These are phyloP conservation scores for Grapholita molesta DNA, from an alignment of 1,140 invertebrate species.

Conservation along the genomic window DNA sequence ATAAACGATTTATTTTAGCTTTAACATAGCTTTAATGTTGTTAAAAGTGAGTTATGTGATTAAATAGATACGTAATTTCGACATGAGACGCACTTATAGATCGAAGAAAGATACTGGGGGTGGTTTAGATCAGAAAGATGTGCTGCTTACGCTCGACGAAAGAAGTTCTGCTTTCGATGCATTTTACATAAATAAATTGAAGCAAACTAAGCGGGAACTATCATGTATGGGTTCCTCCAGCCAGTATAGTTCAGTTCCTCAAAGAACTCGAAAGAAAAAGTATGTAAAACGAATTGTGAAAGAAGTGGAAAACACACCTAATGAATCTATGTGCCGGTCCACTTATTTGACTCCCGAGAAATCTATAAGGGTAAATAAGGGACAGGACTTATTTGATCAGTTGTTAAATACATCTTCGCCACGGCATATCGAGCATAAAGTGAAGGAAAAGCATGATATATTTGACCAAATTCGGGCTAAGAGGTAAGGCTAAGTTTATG, in stretches of 20 bases:
- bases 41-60: neutral
- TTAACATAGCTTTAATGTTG: neutral
- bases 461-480: slow-evolving; percentile 18
- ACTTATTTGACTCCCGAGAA: slow-evolving; percentile 63
- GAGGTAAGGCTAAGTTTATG: neutral
- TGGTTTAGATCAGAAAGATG: slow-evolving; percentile 51
- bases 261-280: slow-evolving; percentile 62
- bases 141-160: slow-evolving; percentile 46
- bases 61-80: neutral
- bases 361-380: slow-evolving; percentile 61
- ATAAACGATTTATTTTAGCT: neutral
- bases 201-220: slow-evolving; percentile 61
- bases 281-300: slow-evolving; percentile 54
- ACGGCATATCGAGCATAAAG: slow-evolving; percentile 7
- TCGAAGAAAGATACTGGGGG: slow-evolving; percentile 62
- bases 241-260: slow-evolving; percentile 37
- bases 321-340: slow-evolving; percentile 32
- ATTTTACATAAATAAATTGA: slow-evolving; percentile 69
- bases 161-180: slow-evolving; percentile 62
- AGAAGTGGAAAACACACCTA: slow-evolving; percentile 30
- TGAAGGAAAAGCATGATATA: slow-evolving; percentile 20
- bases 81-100: slow-evolving; percentile 62
- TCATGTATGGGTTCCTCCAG: slow-evolving; percentile 51
- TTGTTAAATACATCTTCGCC: slow-evolving; percentile 50
- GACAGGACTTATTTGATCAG: slow-evolving; percentile 57